These are phyloP conservation scores for Lontra canadensis DNA, from an alignment of 2,113 vertebrate species.

Conservation along the genomic window DNA sequence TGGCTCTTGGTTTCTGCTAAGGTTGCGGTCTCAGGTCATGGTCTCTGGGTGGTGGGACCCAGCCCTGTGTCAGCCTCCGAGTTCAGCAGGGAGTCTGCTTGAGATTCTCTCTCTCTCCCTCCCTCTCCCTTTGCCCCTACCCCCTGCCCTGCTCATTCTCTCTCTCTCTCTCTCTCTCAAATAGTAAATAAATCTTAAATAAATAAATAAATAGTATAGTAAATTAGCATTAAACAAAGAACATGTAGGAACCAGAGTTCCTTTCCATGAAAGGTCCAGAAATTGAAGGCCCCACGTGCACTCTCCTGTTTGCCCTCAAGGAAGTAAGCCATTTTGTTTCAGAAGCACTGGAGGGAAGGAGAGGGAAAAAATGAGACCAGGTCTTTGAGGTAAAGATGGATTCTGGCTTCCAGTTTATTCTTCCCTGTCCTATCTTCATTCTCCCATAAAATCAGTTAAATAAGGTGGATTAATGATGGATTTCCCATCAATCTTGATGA, in stretches of 20 bases:
- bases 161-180: not conserved
- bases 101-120: not conserved
- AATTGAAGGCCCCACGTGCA: not conserved
- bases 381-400: not conserved
- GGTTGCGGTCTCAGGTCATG: not conserved
- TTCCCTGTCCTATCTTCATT: not conserved
- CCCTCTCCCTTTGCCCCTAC: not conserved
- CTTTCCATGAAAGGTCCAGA: not conserved
- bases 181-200: not conserved
- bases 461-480: not conserved
- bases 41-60: not conserved
- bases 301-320: not conserved
- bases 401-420: not conserved
- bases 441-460: not conserved
- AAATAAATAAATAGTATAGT: not conserved
- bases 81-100: not conserved
- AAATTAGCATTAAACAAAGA: not conserved
- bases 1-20: not conserved
- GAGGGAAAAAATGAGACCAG: not conserved
- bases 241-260: not conserved
- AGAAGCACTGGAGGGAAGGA: not conserved
- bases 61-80: not conserved
- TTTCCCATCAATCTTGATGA: not conserved
- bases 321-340: not conserved
- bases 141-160: too few relatives aligned